Base-by-base conservation (phyloP, 2,797 vertebrate species). In the Pterois miles region DNA sequence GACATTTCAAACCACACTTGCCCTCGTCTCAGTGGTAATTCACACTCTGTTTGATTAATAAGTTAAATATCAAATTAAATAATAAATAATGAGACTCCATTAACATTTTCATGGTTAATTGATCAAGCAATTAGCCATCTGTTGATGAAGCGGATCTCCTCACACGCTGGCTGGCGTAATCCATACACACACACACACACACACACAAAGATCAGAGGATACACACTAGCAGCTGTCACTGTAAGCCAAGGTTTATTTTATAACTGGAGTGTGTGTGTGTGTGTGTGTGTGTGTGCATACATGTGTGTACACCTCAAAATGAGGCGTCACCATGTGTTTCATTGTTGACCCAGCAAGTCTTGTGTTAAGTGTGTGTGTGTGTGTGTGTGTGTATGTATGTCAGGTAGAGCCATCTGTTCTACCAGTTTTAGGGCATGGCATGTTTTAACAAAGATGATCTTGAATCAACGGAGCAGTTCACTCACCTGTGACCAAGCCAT, bases 111-210 rank as follows among this genome's bases (percentile, higher is more conserved):
- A 91, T 82, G 82, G 76, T 80, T 90, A 88, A 91, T 88, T 91
- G 84, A 88, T 87, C 80, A 88, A 89, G 82, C 83, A 87, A 89
- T 92, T 92, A 90, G 82, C 84, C 90, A 86, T 90, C 81, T 92
- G 92, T 87, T 86, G 81, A 88, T 81, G 83, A 86, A 82, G 69
- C 31, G 2, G 40, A 78, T 82, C 74, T 74, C 58, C 8, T 23
- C 83, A 80, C 81, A 87, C 73, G 52, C 84, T 77, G 86, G 85
- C 75, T 74, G 63, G 13, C 74, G 63, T 87, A 82, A 89, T 75
- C 81, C 23, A 64, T 20, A 72, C 59, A 86, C 78, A 87, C 76
- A 84, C 78, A 81, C 71, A 31, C 50, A 74, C 65, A 85, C 78
- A 81, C 71, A 31, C 50, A 74, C 65, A 85, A 81, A 87, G 73